Base-by-base conservation (phyloP, 2,888 invertebrate species). In the Plagodis dolabraria region DNA sequence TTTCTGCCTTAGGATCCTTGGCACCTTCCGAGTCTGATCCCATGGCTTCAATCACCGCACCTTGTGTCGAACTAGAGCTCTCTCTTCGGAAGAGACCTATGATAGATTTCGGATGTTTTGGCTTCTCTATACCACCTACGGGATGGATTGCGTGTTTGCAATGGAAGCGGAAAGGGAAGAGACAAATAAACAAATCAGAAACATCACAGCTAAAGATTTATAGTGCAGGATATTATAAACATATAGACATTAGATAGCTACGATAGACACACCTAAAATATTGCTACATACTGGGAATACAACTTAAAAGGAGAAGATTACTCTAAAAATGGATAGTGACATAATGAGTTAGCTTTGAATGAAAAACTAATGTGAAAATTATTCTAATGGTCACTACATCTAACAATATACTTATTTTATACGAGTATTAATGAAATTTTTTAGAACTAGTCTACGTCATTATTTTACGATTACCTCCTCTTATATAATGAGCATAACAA, bases 21-120 rank as follows among this genome's bases (percentile, higher is more conserved):
- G 75, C 74, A 68, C 87, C 91, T 69, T 95, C 95, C 10, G 94
- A 94, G 68, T 95, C 95, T 51, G 94, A 94, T 22, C 93, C 84
- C 51, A 92, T 92, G 53, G 93, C 86, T 47, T 92, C 86, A 47
- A 93, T 94, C 34, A 83, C 83, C 40, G 84, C 92, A 0, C 93
- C 94, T 72, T 95, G 95, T 54, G 95, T 94, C 0, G 96, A 96
- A 75, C 95, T 94, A 70, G 95, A 94, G 85, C 97, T 97, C 84
- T 97, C 97, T 79, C 97, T 95, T 79, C 97, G 94, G 92, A 97
- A 97, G 67, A 97, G 94, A 89, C 97, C 97, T 94, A 97, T 97
- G 89, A 97, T 97, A 88, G 97, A 97, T 90, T 96, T 96, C 74
- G 96, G 94, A 91, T 94, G 94, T 92, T 96, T 96, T 87, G 97